Evolutionary conservation across 1,140 invertebrate species (phyloP).

Genomic region (Bicyclus anynana): DNA sequence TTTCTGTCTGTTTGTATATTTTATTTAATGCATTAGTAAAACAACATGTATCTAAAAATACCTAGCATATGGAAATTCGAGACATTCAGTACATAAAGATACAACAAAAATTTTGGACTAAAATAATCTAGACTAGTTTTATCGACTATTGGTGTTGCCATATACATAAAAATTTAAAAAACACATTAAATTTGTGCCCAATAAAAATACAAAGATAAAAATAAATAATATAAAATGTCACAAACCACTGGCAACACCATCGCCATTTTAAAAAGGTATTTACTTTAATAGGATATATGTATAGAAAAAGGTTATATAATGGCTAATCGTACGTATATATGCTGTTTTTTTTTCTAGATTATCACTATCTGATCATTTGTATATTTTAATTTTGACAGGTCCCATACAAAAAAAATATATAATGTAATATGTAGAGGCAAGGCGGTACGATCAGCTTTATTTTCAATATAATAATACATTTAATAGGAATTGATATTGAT

Average conservation of each 20-base stretch:
- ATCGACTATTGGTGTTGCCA: not conserved
- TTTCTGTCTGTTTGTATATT: conserved; percentile 54
- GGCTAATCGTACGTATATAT: no score
- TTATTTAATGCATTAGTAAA: conserved; percentile 57
- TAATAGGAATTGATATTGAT: no score
- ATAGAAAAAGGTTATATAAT: not conserved
- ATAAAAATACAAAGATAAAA: not conserved
- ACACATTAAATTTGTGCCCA: no score
- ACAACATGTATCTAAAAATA: conserved; percentile 59
- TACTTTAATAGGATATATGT: not conserved
- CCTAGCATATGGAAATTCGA: conserved; percentile 45
- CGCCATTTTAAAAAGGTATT: not conserved
- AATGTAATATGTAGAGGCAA: no score
- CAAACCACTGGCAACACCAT: not conserved
- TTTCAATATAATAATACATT: no score
- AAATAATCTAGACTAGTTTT: not conserved
- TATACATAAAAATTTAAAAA: not conserved
- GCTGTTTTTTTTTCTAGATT: no score
- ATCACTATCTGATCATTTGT: no score
- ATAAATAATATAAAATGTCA: not conserved
- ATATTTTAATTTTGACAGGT: no score
- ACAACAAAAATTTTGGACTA: not conserved
- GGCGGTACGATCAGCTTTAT: no score
- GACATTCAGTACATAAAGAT: conserved; percentile 40
- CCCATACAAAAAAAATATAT: no score